Conservation (phyloP, 2,888 invertebrate genomes). For the Micoletzkya japonica region DNA sequence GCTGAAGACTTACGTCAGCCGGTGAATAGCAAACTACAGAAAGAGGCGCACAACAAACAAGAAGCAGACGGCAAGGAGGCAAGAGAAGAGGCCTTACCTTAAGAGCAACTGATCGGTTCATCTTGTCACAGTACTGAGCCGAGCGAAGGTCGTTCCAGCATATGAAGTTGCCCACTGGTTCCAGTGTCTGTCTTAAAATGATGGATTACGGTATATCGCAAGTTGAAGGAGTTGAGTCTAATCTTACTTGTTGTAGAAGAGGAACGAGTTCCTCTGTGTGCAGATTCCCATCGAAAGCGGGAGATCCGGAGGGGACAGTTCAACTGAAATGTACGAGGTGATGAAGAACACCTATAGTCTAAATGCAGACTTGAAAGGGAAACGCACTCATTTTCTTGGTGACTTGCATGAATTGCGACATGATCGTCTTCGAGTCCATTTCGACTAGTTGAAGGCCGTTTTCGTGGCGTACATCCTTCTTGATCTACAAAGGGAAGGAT, state of each 20-base stretch:
- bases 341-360: too few relatives aligned
- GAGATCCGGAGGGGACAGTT: too few relatives aligned
- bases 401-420: slow-evolving; percentile 44
- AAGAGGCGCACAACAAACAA: too few relatives aligned
- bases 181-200: slow-evolving; percentile 70
- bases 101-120: slow-evolving; percentile 46
- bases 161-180: slow-evolving; percentile 65
- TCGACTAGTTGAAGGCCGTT: slow-evolving; percentile 45
- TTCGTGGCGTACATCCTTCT: neutral
- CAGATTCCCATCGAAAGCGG: too few relatives aligned
- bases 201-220: neutral
- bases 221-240: neutral
- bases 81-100: slow-evolving; percentile 32
- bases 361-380: too few relatives aligned
- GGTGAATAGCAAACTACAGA: too few relatives aligned
- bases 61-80: too few relatives aligned
- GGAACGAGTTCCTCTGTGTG: slow-evolving; percentile 80
- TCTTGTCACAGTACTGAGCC: slow-evolving; percentile 40
- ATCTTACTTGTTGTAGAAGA: slow-evolving; percentile 78
- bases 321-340: too few relatives aligned
- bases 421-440: slow-evolving; percentile 54
- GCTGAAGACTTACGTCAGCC: too few relatives aligned
- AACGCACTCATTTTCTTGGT: slow-evolving; percentile 46
- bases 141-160: slow-evolving; percentile 83
- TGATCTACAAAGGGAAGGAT: too few relatives aligned